Percentiles rank a stretch among this genome's conserved stretches.
Conservation (phyloP, 2,888 invertebrate species). For the Hartigia nigra region DNA sequence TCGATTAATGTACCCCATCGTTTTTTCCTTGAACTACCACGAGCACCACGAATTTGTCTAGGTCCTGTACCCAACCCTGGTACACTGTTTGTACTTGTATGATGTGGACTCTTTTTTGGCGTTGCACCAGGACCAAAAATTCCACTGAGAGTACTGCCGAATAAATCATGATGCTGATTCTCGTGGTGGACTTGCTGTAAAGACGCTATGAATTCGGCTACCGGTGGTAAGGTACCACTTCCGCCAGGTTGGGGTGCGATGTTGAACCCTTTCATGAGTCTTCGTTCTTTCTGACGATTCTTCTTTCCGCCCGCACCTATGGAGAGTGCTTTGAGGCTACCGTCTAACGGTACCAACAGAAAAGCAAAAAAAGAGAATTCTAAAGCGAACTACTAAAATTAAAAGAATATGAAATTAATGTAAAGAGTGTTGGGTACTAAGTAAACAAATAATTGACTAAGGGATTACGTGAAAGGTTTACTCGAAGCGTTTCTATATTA, state of each 20-base stretch:
- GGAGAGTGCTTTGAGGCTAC: conserved; percentile 59
- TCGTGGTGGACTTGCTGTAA: conserved; percentile 73
- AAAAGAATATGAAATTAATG: conserved; percentile 35
- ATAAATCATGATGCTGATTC: conserved; percentile 71
- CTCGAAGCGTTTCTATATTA: background rate
- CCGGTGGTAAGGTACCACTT: conserved; percentile 74
- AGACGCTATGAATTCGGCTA: conserved; percentile 82
- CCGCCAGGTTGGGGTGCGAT: conserved; percentile 77
- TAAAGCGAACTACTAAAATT: conserved; percentile 29
- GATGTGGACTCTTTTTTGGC: conserved; percentile 66
- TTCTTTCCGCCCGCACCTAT: conserved; percentile 91
- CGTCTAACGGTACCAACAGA: conserved; percentile 51
- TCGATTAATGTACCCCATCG: conserved; percentile 89
- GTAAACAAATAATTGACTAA: background rate
- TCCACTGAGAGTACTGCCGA: conserved; percentile 78
- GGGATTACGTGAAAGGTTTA: background rate
- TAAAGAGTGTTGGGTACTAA: conserved; percentile 3
- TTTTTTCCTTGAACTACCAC: conserved; percentile 73
- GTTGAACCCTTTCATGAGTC: conserved; percentile 95
- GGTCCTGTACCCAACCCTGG: conserved; percentile 52
- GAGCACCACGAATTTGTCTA: conserved; percentile 42
- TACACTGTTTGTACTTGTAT: conserved; percentile 61
- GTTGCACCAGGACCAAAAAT: conserved; percentile 70
- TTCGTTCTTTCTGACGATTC: conserved; percentile 91
- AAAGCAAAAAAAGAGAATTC: conserved; percentile 36